These are phyloP conservation scores for Danio rerio DNA, from an alignment of 2,113 vertebrate species.

Conservation along the genomic window GRCz12tu NC_133199.1:16790001-16790500, in stretches of 20 bases:
- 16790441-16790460: conserved; percentile 3
- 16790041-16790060: too few relatives aligned
- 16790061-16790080: too few relatives aligned
- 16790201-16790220: not conserved
- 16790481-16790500: conserved; percentile 34
- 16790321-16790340: conserved; percentile 2
- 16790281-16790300: not conserved
- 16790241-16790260: not conserved
- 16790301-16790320: not conserved
- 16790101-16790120: too few relatives aligned
- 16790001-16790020: too few relatives aligned
- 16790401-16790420: conserved; percentile 14
- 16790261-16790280: conserved; percentile 1
- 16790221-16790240: not conserved
- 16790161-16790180: too few relatives aligned
- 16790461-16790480: not conserved
- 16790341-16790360: conserved; percentile 15
- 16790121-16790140: too few relatives aligned
- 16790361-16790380: not conserved
- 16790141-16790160: too few relatives aligned
- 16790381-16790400: not conserved
- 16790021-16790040: too few relatives aligned
- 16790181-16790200: not conserved
- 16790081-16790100: too few relatives aligned
- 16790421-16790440: conserved; percentile 6